phyloP scores from a whole-genome alignment of 2,113 vertebrate species.

The Glareola pratincola region DNA sequence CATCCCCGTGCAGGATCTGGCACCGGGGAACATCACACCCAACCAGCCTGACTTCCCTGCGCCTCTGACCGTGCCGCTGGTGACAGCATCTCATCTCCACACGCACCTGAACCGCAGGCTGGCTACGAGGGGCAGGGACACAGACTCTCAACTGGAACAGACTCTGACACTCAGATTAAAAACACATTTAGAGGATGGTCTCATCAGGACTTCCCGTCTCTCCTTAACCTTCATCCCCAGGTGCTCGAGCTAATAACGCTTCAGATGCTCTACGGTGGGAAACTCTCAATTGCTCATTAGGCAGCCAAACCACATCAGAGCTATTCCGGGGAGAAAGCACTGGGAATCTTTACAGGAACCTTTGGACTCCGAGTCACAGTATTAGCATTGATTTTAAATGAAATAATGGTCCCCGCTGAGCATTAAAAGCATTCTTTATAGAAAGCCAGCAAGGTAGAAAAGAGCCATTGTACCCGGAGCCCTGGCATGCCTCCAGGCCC shows the following conservation, averaged over 20 bases:
- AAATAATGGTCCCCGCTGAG: constrained; percentile 62
- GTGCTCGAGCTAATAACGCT: constrained; percentile 44
- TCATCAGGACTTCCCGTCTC: constrained; percentile 37
- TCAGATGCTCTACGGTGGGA: constrained; percentile 30
- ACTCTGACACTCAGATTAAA: constrained; percentile 12
- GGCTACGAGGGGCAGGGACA: background rate
- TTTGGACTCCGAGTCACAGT: constrained; percentile 58
- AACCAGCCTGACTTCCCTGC: background rate
- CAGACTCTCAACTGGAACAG: background rate
- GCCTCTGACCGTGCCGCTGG: background rate
- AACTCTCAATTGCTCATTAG: constrained; percentile 63
- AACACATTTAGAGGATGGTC: constrained; percentile 42
- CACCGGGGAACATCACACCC: background rate
- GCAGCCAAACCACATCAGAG: constrained; percentile 58
- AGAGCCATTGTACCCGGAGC: constrained; percentile 44
- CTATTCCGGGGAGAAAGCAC: constrained; percentile 53
- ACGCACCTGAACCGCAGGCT: background rate
- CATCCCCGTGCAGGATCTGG: background rate
- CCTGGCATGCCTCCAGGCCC: constrained; percentile 54
- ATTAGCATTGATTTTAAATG: constrained; percentile 69
- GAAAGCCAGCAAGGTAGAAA: constrained; percentile 63
- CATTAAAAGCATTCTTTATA: constrained; percentile 67
- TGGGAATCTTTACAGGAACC: constrained; percentile 67
- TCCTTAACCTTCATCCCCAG: constrained; percentile 49
- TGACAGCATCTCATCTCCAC: background rate